Evolutionary conservation across 2,797 vertebrate genomes (phyloP).

Genomic region (Coilia nasus): DNA sequence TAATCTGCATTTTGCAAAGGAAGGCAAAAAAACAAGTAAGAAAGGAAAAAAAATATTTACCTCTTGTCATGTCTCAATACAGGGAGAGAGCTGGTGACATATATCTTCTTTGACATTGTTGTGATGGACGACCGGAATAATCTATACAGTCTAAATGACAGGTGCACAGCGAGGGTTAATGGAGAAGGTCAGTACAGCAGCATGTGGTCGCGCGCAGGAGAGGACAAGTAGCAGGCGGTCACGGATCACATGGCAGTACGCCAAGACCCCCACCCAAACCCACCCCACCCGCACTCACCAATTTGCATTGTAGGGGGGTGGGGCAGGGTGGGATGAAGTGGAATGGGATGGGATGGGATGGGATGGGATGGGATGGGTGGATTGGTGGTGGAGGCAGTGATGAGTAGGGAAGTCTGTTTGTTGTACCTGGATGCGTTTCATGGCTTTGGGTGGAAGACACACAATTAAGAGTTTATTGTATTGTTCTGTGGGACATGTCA

Average conservation of each 20-base stretch:
- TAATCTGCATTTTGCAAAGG: background rate
- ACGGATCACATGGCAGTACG: constrained; percentile 67
- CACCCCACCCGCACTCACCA: constrained; percentile 33
- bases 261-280: constrained; percentile 62
- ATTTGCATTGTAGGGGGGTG: constrained; percentile 1
- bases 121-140: constrained; percentile 63
- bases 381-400: background rate
- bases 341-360: no score
- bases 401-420: background rate
- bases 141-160: constrained; percentile 77
- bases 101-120: constrained; percentile 47
- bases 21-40: background rate
- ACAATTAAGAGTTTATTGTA: background rate
- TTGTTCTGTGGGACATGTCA: background rate
- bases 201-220: constrained; percentile 73
- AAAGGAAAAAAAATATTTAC: background rate
- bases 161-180: constrained; percentile 78
- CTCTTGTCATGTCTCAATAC: background rate
- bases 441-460: background rate
- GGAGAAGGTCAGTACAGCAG: constrained; percentile 79
- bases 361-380: background rate
- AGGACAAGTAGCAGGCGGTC: constrained; percentile 76
- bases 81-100: constrained; percentile 37
- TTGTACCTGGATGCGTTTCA: background rate
- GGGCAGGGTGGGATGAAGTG: background rate